These are phyloP conservation scores for Eptesicus fuscus DNA, from an alignment of 2,113 vertebrate genomes.

Conservation along the genomic window DNA sequence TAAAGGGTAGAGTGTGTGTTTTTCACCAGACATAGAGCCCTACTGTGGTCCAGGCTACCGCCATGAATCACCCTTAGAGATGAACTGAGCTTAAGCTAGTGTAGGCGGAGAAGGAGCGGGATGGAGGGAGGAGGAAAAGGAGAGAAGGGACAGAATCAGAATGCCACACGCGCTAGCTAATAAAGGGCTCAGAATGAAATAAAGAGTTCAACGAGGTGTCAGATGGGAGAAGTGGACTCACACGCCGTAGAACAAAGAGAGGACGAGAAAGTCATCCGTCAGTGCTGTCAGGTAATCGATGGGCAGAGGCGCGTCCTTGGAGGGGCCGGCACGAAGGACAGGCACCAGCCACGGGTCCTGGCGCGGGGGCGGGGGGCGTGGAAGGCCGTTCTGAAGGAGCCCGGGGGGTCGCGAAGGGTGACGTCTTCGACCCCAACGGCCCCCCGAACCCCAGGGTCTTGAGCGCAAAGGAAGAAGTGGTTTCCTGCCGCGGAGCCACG, in stretches of 20 bases:
- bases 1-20: background rate
- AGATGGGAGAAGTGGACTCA: background rate
- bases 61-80: background rate
- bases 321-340: background rate
- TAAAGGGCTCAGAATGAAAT: background rate
- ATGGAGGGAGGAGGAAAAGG: background rate
- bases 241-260: background rate
- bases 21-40: background rate
- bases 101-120: background rate
- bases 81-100: background rate
- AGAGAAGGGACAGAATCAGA: background rate
- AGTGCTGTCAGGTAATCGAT: background rate
- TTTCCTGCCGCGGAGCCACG: background rate
- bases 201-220: background rate
- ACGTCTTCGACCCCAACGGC: background rate
- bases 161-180: background rate
- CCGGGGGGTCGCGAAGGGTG: fast-evolving
- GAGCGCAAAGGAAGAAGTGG: background rate
- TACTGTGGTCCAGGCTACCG: background rate
- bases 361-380: background rate
- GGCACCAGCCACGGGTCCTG: background rate
- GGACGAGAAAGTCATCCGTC: background rate
- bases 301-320: background rate
- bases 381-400: background rate
- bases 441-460: background rate